Evolutionary conservation across 2,113 vertebrate genomes (phyloP).

Genomic region (Noturus placidus): DNA sequence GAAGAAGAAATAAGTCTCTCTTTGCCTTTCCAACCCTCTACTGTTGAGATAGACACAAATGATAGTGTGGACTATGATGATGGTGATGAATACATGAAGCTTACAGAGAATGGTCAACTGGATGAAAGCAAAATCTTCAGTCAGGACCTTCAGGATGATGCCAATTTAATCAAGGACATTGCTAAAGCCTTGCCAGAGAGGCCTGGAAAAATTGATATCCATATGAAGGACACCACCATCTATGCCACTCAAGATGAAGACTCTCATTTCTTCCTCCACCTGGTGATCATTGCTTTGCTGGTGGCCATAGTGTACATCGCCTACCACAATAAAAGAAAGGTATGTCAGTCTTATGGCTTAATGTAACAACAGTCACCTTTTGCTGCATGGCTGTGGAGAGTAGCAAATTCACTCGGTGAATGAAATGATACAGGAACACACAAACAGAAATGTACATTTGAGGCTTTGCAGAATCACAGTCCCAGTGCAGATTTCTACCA

Average conservation of each 20-base stretch:
- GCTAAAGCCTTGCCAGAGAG: conserved; percentile 46
- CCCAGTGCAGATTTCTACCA: neutral
- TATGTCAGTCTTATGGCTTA: conserved; percentile 60
- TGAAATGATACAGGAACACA: neutral
- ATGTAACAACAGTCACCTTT: neutral
- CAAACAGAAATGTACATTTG: neutral
- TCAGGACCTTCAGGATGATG: conserved; percentile 56
- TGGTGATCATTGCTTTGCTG: conserved; percentile 88
- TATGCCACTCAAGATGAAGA: conserved; percentile 81
- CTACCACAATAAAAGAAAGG: conserved; percentile 98
- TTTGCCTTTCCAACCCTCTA: neutral
- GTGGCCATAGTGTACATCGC: conserved; percentile 89
- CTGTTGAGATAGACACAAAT: neutral
- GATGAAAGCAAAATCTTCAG: conserved; percentile 46
- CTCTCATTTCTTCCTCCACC: conserved; percentile 93
- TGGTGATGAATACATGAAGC: neutral
- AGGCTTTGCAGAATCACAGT: neutral
- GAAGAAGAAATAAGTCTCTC: neutral
- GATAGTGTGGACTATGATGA: neutral
- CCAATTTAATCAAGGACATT: conserved; percentile 12
- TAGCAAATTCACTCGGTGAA: neutral
- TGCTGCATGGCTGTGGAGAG: neutral
- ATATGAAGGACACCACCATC: conserved; percentile 62
- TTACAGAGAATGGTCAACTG: neutral
- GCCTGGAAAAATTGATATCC: conserved; percentile 54